Conservation (phyloP, 2,797 vertebrate species). For the Phylloscopus collybita region DNA sequence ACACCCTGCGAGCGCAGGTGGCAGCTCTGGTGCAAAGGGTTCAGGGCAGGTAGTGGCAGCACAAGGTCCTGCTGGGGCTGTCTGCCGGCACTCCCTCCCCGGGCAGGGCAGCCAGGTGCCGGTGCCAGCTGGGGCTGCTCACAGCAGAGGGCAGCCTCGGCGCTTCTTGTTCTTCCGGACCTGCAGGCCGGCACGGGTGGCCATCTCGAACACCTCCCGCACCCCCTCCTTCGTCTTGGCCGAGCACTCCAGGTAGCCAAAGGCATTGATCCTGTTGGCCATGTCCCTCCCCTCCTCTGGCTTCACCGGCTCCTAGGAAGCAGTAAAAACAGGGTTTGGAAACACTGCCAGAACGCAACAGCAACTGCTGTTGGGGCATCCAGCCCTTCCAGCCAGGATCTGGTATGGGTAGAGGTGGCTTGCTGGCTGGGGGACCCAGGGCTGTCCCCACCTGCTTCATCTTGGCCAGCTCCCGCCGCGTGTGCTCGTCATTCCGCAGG, state of each 20-base stretch:
- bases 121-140: neutral
- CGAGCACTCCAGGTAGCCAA: constrained; percentile 96
- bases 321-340: neutral
- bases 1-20: rapidly evolving
- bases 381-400: neutral
- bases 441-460: constrained; percentile 91
- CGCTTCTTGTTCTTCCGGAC: constrained; percentile 93
- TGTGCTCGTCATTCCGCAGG: constrained; percentile 93
- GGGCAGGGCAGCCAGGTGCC: neutral
- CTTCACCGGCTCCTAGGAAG: constrained; percentile 89
- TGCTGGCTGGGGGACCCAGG: neutral
- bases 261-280: constrained; percentile 95
- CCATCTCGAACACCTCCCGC: constrained; percentile 97
- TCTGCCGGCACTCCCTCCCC: neutral
- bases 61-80: neutral
- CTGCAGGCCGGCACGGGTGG: constrained; percentile 93
- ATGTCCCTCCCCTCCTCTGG: constrained; percentile 96
- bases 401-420: rapidly evolving
- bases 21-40: neutral
- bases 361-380: neutral
- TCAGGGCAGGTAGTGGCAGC: neutral
- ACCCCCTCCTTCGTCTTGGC: constrained; percentile 98
- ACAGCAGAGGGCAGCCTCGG: constrained; percentile 88
- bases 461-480: constrained; percentile 91
- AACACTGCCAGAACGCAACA: neutral